Evolutionary conservation across 2,888 invertebrate genomes (phyloP).

Genomic region (Drosophila algonquin): DNA sequence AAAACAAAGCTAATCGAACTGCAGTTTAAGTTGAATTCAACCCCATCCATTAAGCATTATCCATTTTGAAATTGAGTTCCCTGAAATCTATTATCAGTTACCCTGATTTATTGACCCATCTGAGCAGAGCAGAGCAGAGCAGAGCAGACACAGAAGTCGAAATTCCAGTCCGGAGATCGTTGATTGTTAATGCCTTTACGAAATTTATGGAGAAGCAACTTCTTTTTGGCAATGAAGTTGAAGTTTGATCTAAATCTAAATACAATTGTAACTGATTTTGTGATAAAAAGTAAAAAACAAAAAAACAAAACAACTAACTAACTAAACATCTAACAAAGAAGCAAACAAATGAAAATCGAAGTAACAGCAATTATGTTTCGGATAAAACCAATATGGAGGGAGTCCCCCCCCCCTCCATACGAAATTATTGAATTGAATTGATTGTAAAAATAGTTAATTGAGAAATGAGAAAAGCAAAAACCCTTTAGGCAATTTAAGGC

Average conservation of each 20-base stretch:
- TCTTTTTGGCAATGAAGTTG: conserved; percentile 61
- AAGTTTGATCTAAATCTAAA: conserved; percentile 79
- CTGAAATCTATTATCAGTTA: background rate
- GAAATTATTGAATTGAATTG: conserved; percentile 72
- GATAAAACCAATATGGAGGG: conserved; percentile 72
- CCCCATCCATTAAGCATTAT: conserved; percentile 18
- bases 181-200: conserved; percentile 83
- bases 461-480: conserved; percentile 50
- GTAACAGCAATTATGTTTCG: conserved; percentile 78
- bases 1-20: conserved; percentile 43
- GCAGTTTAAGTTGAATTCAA: conserved; percentile 45
- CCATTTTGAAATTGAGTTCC: conserved; percentile 21
- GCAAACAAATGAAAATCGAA: conserved; percentile 39
- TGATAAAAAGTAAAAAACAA: conserved; percentile 81
- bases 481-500: conserved; percentile 83
- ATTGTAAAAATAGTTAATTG: conserved; percentile 79
- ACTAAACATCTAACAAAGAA: conserved; percentile 44
- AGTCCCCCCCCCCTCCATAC: conserved; percentile 55
- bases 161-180: conserved; percentile 74
- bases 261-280: conserved; percentile 84
- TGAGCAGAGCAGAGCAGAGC: conserved; percentile 32
- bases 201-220: conserved; percentile 70
- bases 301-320: conserved; percentile 50
- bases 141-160: conserved; percentile 64
- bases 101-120: background rate